A percentile compares a stretch with the other conserved stretches of the same genome.
These are phyloP conservation scores for Ormyrus nitidulus DNA, from an alignment of 2,888 invertebrate species.

Conservation along the genomic window DNA sequence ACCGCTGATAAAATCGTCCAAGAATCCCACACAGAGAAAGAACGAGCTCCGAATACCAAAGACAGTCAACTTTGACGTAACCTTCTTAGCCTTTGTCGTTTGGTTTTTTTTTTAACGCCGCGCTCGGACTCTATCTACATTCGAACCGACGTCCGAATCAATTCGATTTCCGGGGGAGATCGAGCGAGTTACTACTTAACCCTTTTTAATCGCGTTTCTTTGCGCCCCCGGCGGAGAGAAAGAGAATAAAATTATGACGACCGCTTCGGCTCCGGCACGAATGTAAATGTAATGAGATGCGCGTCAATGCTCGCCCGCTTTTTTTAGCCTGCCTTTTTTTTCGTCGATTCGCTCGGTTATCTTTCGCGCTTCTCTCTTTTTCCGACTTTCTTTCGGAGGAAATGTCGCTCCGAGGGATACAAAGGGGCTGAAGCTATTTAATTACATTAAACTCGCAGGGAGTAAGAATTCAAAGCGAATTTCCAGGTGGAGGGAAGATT, in stretches of 20 bases:
- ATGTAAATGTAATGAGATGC: conserved; percentile 56
- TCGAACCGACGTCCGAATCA: conserved; percentile 30
- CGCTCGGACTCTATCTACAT: conserved; percentile 35
- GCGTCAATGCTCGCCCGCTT: conserved; percentile 24
- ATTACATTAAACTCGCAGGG: conserved; percentile 33
- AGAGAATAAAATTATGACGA: conserved; percentile 42
- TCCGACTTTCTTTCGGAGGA: conserved; percentile 1
- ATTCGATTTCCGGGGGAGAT: conserved; percentile 34
- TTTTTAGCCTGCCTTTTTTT: neutral
- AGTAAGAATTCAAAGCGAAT: neutral
- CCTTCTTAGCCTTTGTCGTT: conserved; percentile 43
- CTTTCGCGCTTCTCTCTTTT: no score
- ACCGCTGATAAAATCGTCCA: conserved; percentile 41
- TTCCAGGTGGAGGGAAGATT: neutral
- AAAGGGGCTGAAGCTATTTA: conserved; percentile 41
- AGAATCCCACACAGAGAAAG: neutral
- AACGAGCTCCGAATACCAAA: conserved; percentile 25
- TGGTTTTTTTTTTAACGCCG: neutral
- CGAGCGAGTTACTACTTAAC: neutral
- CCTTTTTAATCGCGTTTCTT: conserved; percentile 52
- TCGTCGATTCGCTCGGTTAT: neutral
- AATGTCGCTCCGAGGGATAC: conserved; percentile 13
- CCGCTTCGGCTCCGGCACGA: neutral
- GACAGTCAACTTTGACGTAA: conserved; percentile 40
- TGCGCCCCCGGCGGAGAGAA: neutral